Percentiles rank a stretch among this genome's conserved stretches.
These are phyloP conservation scores for Champsocephalus esox DNA, from an alignment of 2,797 vertebrate species.

Conservation along the genomic window DNA sequence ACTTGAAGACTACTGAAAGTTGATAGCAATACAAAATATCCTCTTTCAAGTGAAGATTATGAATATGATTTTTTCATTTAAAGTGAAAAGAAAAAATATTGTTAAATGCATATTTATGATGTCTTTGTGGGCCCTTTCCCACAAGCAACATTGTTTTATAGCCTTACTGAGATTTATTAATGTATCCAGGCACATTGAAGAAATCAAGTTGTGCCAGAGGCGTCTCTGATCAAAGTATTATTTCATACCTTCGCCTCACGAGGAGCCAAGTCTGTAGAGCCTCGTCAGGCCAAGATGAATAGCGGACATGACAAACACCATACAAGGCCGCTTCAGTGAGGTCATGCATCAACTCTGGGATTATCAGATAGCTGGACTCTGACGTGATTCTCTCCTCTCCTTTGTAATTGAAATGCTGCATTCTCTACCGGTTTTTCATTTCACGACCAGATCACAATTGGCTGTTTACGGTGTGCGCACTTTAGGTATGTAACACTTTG, in stretches of 20 bases:
- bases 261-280: constrained; percentile 38
- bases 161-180: neutral
- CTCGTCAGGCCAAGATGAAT: constrained; percentile 49
- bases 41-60: neutral
- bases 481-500: neutral
- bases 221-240: constrained; percentile 46
- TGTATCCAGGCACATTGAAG: constrained; percentile 8
- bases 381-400: constrained; percentile 49
- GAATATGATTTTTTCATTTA: neutral
- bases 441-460: constrained; percentile 15
- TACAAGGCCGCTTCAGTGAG: constrained; percentile 50
- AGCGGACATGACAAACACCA: constrained; percentile 47
- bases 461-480: constrained; percentile 17
- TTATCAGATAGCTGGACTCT: constrained; percentile 61
- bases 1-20: constrained; percentile 2
- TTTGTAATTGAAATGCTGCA: constrained; percentile 35
- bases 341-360: constrained; percentile 55
- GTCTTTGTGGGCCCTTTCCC: neutral
- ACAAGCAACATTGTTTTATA: constrained; percentile 13
- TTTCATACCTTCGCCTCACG: constrained; percentile 47
- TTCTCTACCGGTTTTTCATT: constrained; percentile 52
- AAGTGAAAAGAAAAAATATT: neutral
- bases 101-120: neutral
- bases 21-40: neutral
- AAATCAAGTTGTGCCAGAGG: constrained; percentile 10